phyloP scores from a whole-genome alignment of 1,140 invertebrate species.

The Megathymus violae region DNA sequence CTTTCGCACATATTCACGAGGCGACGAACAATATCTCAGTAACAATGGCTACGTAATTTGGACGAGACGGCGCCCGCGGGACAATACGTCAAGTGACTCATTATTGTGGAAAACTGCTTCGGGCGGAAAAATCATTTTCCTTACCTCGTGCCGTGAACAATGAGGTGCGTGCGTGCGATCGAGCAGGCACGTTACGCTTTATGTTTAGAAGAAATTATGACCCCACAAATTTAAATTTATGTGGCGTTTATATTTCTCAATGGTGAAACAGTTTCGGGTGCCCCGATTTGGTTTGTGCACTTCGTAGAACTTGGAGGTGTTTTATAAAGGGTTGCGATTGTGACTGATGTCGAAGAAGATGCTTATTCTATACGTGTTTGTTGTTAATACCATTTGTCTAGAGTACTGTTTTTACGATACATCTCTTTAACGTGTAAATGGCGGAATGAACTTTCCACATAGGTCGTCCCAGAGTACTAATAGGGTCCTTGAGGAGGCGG shows the following conservation, averaged over 20 bases:
- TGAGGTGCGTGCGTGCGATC: conserved; percentile 51
- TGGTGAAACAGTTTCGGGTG: neutral
- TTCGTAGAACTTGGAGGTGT: too few relatives aligned
- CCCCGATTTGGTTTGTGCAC: neutral
- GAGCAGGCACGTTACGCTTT: conserved; percentile 17
- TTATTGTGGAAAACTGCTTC: conserved; percentile 75
- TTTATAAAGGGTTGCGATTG: too few relatives aligned
- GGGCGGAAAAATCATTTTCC: conserved; percentile 68
- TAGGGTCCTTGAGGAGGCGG: too few relatives aligned
- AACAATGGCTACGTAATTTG: conserved; percentile 79
- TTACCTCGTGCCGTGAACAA: conserved; percentile 51
- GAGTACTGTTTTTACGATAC: too few relatives aligned
- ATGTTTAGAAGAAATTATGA: neutral
- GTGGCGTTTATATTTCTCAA: neutral
- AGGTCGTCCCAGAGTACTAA: too few relatives aligned
- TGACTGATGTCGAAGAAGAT: too few relatives aligned
- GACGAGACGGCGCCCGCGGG: conserved; percentile 69
- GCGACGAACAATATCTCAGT: conserved; percentile 73
- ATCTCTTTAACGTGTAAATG: too few relatives aligned
- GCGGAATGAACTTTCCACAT: too few relatives aligned
- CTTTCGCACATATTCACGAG: conserved; percentile 76
- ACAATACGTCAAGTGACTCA: conserved; percentile 79
- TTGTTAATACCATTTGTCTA: too few relatives aligned
- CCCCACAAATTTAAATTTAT: neutral
- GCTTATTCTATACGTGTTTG: too few relatives aligned